Base-by-base conservation (phyloP, 2,888 invertebrate species). In the Tethea ocularis region DNA sequence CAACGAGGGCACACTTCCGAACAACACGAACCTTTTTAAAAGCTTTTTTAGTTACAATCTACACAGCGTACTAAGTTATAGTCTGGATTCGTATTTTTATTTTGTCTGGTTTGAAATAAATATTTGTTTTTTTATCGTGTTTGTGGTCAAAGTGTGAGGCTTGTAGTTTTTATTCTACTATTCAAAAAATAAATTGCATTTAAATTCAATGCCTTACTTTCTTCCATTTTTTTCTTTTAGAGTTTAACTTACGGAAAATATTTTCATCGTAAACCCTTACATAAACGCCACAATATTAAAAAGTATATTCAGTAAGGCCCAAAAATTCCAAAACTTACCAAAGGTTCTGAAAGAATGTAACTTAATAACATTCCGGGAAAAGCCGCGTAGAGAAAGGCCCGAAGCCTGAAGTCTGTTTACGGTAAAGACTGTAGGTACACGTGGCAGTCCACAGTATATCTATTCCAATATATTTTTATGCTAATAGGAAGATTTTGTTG, bases 261-360 rank as follows among this genome's bases (percentile, higher is more conserved):
- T 72, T 69, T 72, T 72, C 68, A 66, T 66, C 62, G 66, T 75
- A 63, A 67, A 62, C 63, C 62, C 59, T 61, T 61, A 63, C 57
- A 67, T 69, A 63, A 68, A 63, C 70, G 57, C 63, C 52, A 77
- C 67, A 69, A 66, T 74, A 79, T 79, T 77, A 55, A 33, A 51
- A 29, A 41, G 52, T 52, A 57, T 51, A 59, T 51, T 36, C 67
- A 75, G 59, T 65, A 66, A 61, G 61, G 59, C 75, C 75, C 61
- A 69, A 71, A 77, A 74, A 77, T 77, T 76, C 77, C 71, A 67
- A 63, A 76, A 70, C 67, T 68, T 70, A 61, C 65, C 63, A 67
- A 72, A 74, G 72, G 74, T 72, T 76, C 69, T 78, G 78, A 77
- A 80, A 79, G 70, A 75, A 79, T 74, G 74, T 72, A 70, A 73